Conservation (phyloP, 2,113 vertebrate genomes). For the Cyprinus carpio region DNA sequence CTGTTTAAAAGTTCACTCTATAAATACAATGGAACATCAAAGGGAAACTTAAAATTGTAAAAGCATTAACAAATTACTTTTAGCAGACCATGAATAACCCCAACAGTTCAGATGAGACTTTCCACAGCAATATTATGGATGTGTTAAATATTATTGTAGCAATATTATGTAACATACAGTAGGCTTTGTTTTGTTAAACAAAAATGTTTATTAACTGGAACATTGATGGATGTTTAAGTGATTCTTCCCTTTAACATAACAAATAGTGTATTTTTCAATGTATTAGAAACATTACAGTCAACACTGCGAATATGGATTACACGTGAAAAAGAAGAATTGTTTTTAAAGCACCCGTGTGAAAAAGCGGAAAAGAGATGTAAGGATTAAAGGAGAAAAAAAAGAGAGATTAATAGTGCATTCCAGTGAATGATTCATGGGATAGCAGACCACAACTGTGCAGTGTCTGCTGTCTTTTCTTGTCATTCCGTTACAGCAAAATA, state of each 20-base stretch:
- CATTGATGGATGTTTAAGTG: neutral
- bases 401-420: neutral
- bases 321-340: neutral
- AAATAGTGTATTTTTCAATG: neutral
- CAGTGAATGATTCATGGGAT: neutral
- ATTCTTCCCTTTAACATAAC: neutral
- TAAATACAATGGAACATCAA: neutral
- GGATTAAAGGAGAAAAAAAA: neutral
- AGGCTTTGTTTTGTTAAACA: neutral
- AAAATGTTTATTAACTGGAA: neutral
- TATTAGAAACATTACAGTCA: neutral
- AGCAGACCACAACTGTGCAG: neutral
- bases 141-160: neutral
- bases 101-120: neutral
- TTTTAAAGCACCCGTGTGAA: neutral
- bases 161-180: neutral
- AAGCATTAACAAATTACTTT: neutral
- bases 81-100: neutral
- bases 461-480: neutral
- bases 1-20: neutral
- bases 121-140: neutral
- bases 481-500: neutral
- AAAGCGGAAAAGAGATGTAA: neutral
- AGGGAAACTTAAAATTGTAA: neutral
- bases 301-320: neutral